Evolutionary conservation across 2,797 vertebrate genomes (phyloP).

Genomic region (Lepilemur ruficaudatus): DNA sequence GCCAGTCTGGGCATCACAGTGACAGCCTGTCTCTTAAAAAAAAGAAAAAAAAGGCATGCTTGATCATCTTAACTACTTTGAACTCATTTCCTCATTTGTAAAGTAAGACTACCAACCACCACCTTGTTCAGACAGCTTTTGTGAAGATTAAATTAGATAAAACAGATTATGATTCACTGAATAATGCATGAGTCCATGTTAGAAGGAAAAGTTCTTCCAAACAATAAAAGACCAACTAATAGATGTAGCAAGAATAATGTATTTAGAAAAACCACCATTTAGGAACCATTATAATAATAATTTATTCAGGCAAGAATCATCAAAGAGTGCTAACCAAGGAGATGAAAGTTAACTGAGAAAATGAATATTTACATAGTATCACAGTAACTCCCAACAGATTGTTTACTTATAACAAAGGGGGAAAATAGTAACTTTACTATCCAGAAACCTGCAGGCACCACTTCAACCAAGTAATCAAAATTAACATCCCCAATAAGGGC

Average conservation of each 20-base stretch:
- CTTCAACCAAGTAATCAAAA: slow-evolving; percentile 45
- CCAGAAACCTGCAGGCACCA: neutral
- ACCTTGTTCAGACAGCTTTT: neutral
- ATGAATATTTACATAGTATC: neutral
- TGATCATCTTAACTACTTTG: slow-evolving; percentile 8
- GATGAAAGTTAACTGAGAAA: neutral
- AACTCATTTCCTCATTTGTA: slow-evolving; percentile 6
- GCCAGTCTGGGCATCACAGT: neutral
- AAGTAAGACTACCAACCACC: neutral
- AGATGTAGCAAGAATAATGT: neutral
- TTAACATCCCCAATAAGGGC: neutral
- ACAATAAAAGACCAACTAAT: neutral
- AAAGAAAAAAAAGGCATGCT: neutral
- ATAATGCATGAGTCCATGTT: neutral
- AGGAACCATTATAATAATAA: neutral
- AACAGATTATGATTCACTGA: neutral
- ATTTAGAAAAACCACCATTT: neutral
- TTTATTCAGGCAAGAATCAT: neutral
- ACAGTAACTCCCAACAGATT: neutral
- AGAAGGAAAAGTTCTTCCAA: slow-evolving; percentile 1
- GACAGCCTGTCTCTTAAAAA: neutral
- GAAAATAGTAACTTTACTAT: neutral
- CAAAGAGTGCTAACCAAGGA: neutral
- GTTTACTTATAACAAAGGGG: neutral
- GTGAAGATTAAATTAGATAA: slow-evolving; percentile 1